Conservation (phyloP, 2,888 invertebrate genomes). For the Crematogaster levior region DNA sequence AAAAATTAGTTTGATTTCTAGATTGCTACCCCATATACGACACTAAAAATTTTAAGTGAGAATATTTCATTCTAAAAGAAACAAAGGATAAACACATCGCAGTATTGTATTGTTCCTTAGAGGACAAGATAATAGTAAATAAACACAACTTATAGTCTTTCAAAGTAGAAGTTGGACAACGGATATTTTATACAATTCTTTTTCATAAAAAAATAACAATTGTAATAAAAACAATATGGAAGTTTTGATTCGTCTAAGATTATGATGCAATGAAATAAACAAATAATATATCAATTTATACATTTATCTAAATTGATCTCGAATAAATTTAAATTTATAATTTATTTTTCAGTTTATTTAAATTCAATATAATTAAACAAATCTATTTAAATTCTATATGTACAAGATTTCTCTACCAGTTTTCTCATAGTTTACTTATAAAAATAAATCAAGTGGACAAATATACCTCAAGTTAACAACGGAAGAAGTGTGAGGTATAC, state of each 20-base stretch:
- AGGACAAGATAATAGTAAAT: background rate
- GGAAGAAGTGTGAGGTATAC: slow-evolving; percentile 88
- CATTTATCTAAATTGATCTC: background rate
- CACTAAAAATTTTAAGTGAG: background rate
- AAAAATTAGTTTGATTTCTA: background rate
- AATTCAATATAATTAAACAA: background rate
- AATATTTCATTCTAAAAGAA: background rate
- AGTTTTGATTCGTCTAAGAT: background rate
- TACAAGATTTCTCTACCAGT: background rate
- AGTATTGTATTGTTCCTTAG: background rate
- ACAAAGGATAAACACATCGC: background rate
- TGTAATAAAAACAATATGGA: background rate
- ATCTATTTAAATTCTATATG: background rate
- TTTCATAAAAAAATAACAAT: background rate
- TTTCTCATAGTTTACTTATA: background rate
- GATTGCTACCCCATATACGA: background rate
- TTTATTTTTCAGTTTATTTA: background rate
- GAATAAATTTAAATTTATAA: background rate
- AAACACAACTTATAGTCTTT: background rate
- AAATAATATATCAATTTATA: background rate
- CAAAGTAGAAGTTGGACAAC: background rate
- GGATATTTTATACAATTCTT: background rate
- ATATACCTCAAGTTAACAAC: slow-evolving; percentile 89
- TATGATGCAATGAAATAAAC: background rate
- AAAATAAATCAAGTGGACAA: background rate